Evolutionary conservation across 2,888 invertebrate genomes (phyloP), one percentile per base, ranked within the genome.

Genomic region (Drosophila rubida): DNA sequence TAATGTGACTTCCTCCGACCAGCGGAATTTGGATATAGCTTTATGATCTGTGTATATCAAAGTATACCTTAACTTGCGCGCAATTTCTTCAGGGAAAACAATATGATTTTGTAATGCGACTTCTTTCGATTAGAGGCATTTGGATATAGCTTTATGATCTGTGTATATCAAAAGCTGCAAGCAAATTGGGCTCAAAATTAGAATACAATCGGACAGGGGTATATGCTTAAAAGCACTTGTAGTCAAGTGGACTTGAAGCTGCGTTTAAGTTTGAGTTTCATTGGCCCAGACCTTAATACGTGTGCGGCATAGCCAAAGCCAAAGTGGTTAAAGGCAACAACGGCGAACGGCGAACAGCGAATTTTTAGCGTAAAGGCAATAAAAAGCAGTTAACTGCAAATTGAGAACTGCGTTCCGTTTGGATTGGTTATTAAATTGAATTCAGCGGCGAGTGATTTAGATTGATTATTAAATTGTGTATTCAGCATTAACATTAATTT

Each of bases 271-370:
- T 13, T 41, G 75, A 73, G 76, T 82, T 78, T 73, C 80, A 82
- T 72, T 84, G 84, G 77, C 90, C 88, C 75, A 88, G 88, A 88
- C 88, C 88, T 82, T 82, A 84, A 82, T 89, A 88, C 90, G 90
- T 87, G 88, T 50, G 59, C 57, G 13, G 66, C 72, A 61, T 67
- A 58, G 49, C 3, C 19, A 19, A 19, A n/a, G n/a, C 45, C 35
- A 37, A 51, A 50, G 58, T 50, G 30, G 55, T 5, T 9, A 9
- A 30, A 5, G n/a, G 11, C 50, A 63, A 54, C 14, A 14, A 49
- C 42, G 49, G 39, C 42, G 39, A 69, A 54, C 55, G 61, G 4
- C 42, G n/a, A n/a, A n/a, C n/a, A 19, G 19, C 19, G 19, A 49
- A 50, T 72, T 80, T 78, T 80, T 78, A 69, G 71, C 83, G 72